Conservation (phyloP, 2,797 vertebrate species). For the Platalea minor region DNA sequence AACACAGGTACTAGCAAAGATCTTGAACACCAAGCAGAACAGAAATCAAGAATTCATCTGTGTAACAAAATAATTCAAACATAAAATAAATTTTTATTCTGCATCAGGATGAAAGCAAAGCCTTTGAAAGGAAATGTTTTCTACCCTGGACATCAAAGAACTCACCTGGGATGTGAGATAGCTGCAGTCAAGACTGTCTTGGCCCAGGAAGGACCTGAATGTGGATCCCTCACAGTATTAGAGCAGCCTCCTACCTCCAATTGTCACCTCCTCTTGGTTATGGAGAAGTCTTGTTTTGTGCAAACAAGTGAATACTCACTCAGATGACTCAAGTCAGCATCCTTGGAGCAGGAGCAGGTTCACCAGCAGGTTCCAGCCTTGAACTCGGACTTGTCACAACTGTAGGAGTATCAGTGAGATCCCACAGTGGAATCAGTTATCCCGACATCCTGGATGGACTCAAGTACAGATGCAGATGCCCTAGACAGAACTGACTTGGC, state of each 20-base stretch:
- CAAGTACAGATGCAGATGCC: too few species aligned
- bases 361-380: not conserved
- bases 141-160: not conserved
- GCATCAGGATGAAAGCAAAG: not conserved
- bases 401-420: not conserved
- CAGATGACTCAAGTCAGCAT: not conserved
- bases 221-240: not conserved
- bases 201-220: not conserved
- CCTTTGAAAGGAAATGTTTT: not conserved
- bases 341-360: not conserved
- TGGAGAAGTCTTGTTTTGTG: not conserved
- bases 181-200: not conserved
- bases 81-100: not conserved
- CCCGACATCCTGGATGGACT: not conserved
- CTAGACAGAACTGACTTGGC: not conserved
- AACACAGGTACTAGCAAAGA: not conserved
- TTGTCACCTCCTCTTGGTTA: not conserved
- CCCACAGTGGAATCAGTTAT: not conserved
- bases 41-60: not conserved
- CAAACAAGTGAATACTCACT: not conserved
- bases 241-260: not conserved
- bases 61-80: not conserved
- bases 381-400: not conserved
- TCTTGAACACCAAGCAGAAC: not conserved
- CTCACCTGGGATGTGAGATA: not conserved